Evolutionary conservation across 2,888 invertebrate species (phyloP), one percentile per base, ranked within the genome.

Genomic region (Troglohyphantes excavatus): DNA sequence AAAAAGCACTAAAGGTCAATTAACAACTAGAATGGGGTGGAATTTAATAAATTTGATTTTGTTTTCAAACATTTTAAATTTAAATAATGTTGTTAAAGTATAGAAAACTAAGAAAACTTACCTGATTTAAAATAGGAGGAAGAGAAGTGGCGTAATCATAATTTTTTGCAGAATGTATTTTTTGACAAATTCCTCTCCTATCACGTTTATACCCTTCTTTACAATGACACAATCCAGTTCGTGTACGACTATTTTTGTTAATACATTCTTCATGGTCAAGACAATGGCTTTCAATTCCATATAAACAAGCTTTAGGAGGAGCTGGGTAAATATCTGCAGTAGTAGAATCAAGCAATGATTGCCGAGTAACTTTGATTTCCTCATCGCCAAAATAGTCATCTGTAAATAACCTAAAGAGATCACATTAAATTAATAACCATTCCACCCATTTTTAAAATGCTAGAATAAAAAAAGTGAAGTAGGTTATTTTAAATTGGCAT

Each of bases 141-240:
- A 78, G 43, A 39, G 46, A n/a, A 33, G 87, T 72, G 17, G 43
- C 68, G 27, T 46, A 67, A 39, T 67, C 59, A 33, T 43, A 23
- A 13, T 13, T 75, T 11, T 17, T 79, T 7, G 19, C 9, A 1
- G 61, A 9, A 19, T 29, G 67, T 23, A 53, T 67, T 26, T 27
- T 81, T 65, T 91, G 90, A 87, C 92, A 93, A 33, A 90, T 83
- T n/a, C 92, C 92, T 63, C 84, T 46, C 13, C 7, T n/a, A 92
- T 95, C 95, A 82, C 95, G 94, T 21, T 93, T 93, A 91, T 94
- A 96, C 0, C 96, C 96, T 0, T 94, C 94, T 26, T 95, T 94
- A 93, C 97, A 97, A 92, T 95, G 95, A 92, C 97, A 97, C 46
- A 96, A 93, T 0, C 97, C 96, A 92, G 95, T 95, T 61, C 95